Conservation (phyloP, 2,113 vertebrate species). For the Periophthalmodon schlosseri region DNA sequence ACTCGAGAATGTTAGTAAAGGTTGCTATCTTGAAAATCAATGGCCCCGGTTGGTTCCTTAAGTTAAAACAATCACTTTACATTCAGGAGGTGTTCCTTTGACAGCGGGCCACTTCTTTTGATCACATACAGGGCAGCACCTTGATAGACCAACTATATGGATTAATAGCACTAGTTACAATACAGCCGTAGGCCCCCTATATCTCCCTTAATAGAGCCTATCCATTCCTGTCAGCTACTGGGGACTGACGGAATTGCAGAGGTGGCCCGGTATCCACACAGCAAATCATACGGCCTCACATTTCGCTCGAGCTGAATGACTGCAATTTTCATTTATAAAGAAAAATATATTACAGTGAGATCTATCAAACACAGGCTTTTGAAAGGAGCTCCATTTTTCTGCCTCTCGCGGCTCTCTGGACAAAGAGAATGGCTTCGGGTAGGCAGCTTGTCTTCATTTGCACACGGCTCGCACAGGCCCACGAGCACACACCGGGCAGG, state of each 20-base stretch:
- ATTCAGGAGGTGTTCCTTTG: slow-evolving; percentile 50
- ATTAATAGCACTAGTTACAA: slow-evolving; percentile 82
- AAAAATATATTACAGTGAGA: slow-evolving; percentile 54
- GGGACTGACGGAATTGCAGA: slow-evolving; percentile 76
- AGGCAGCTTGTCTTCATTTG: slow-evolving; percentile 61
- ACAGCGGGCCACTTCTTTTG: slow-evolving; percentile 58
- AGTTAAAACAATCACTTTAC: slow-evolving; percentile 50
- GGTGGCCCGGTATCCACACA: slow-evolving; percentile 69
- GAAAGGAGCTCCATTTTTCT: slow-evolving; percentile 8
- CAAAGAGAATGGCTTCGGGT: slow-evolving; percentile 28
- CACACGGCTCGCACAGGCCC: background rate
- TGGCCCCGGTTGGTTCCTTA: slow-evolving; percentile 12
- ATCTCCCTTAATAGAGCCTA: slow-evolving; percentile 80
- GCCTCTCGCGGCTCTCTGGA: slow-evolving; percentile 2
- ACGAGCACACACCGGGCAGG: background rate
- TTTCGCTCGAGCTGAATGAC: slow-evolving; percentile 59
- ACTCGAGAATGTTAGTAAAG: background rate
- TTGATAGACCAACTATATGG: slow-evolving; percentile 78
- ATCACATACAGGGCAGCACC: slow-evolving; percentile 55
- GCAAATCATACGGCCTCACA: slow-evolving; percentile 64
- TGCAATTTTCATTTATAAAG: slow-evolving; percentile 66
- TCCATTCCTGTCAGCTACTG: slow-evolving; percentile 81
- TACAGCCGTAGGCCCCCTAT: slow-evolving; percentile 70
- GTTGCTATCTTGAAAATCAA: slow-evolving; percentile 3
- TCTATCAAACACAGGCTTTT: slow-evolving; percentile 49